Conservation (phyloP, 2,113 vertebrate species). For the Fregata magnificens region DNA sequence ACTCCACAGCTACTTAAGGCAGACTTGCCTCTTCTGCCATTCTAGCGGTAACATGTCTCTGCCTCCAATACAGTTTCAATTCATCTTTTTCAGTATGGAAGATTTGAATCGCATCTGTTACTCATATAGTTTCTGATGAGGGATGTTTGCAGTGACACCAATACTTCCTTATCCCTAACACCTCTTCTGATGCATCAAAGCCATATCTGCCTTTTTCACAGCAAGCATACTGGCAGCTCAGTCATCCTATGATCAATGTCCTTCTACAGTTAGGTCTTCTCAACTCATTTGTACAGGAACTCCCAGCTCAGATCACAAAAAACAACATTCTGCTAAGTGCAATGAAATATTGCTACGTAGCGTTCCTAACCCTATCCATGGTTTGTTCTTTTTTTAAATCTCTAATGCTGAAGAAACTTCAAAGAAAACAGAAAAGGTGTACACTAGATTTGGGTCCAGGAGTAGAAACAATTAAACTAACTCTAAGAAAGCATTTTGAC, state of each 20-base stretch:
- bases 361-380: rapidly evolving
- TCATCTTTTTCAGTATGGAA: not conserved
- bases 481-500: not conserved
- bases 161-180: not conserved
- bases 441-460: not conserved
- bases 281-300: not conserved
- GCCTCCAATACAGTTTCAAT: not conserved
- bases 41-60: not conserved
- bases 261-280: not conserved
- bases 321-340: not conserved
- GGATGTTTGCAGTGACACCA: not conserved
- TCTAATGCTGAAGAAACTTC: not conserved
- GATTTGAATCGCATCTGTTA: not conserved
- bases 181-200: not conserved
- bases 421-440: not conserved
- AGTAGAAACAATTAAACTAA: not conserved
- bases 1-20: not conserved
- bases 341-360: not conserved
- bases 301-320: not conserved
- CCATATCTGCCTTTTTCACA: not conserved
- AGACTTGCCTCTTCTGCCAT: not conserved
- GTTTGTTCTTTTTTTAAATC: not conserved
- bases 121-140: not conserved
- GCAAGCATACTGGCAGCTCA: not conserved
- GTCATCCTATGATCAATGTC: not conserved